Evolutionary conservation across 2,888 invertebrate genomes (phyloP).

Genomic region (Euspilapteryx auroguttella): DNA sequence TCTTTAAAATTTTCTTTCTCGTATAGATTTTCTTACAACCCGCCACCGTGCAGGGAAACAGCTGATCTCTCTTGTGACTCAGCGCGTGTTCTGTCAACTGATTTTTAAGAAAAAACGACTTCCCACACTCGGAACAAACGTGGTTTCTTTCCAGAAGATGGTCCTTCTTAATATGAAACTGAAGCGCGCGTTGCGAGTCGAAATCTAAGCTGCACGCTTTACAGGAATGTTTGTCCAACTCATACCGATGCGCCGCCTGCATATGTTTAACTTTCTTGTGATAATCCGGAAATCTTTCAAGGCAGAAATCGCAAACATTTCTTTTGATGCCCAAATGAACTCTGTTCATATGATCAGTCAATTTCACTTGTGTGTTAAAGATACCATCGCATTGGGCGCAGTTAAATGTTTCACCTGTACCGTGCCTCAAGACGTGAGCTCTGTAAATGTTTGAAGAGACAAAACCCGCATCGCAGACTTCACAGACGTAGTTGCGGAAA

Average conservation of each 20-base stretch:
- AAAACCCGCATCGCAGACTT: slow-evolving; percentile 8
- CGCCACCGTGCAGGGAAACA: background rate
- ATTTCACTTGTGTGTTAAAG: slow-evolving; percentile 2
- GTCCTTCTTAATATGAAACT: slow-evolving; percentile 18
- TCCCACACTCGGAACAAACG: slow-evolving; percentile 33
- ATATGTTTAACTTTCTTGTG: slow-evolving; percentile 21
- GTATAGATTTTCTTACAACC: background rate
- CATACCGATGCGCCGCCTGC: slow-evolving; percentile 14
- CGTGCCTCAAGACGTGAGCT: background rate
- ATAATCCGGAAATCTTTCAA: slow-evolving; percentile 37
- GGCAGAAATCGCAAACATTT: slow-evolving; percentile 29
- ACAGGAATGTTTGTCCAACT: too few species aligned
- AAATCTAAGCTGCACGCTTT: background rate
- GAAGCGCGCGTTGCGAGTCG: slow-evolving; percentile 6
- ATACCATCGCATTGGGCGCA: slow-evolving; percentile 4
- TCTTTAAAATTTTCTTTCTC: background rate
- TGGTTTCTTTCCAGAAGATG: slow-evolving; percentile 31
- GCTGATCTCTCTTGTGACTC: background rate
- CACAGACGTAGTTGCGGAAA: slow-evolving; percentile 4
- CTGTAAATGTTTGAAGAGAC: background rate
- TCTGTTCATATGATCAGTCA: background rate
- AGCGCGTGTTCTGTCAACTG: slow-evolving; percentile 17
- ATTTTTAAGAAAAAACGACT: slow-evolving; percentile 16
- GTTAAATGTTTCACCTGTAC: slow-evolving; percentile 4
- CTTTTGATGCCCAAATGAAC: slow-evolving; percentile 1